These are phyloP conservation scores for Crematogaster levior DNA, from an alignment of 2,888 invertebrate species.

Conservation along the genomic window DNA sequence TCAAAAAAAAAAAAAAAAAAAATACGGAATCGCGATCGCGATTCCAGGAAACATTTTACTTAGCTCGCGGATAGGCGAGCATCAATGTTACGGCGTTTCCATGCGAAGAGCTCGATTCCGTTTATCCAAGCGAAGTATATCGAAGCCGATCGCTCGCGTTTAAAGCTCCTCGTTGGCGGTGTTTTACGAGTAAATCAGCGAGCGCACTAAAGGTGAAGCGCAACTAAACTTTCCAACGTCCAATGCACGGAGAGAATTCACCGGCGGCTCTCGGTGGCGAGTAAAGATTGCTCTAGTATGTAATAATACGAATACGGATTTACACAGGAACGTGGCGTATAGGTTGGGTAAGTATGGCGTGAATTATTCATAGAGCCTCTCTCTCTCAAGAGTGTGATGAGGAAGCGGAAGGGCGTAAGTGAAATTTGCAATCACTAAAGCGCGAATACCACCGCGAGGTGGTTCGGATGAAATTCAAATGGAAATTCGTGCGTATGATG, in stretches of 20 bases:
- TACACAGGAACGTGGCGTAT: slow-evolving; percentile 32
- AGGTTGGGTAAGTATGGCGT: slow-evolving; percentile 30
- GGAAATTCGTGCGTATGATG: slow-evolving; percentile 41
- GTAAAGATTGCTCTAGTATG: slow-evolving; percentile 38
- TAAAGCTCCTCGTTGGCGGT: slow-evolving; percentile 29
- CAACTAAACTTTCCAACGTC: slow-evolving; percentile 29
- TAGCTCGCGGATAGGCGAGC: neutral
- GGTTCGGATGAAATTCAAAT: slow-evolving; percentile 64
- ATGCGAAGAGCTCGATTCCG: slow-evolving; percentile 11
- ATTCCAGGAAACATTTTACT: slow-evolving; percentile 14
- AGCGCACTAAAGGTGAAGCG: slow-evolving; percentile 18
- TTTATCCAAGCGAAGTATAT: neutral
- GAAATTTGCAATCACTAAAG: slow-evolving; percentile 59
- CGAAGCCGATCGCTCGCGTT: slow-evolving; percentile 37
- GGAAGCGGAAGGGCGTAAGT: slow-evolving; percentile 63
- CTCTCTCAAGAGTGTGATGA: slow-evolving; percentile 60
- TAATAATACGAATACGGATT: slow-evolving; percentile 58
- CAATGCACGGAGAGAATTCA: slow-evolving; percentile 48
- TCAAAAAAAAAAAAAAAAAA: neutral
- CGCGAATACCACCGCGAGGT: slow-evolving; percentile 51
- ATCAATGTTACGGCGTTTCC: neutral
- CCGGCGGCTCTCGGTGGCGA: slow-evolving; percentile 33
- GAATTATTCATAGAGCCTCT: slow-evolving; percentile 68
- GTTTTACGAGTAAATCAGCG: slow-evolving; percentile 47
- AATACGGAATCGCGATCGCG: too few relatives aligned